Evolutionary conservation across 2,113 vertebrate genomes (phyloP), one percentile per base, ranked within the genome.

Genomic region (Anas platyrhynchos): DNA sequence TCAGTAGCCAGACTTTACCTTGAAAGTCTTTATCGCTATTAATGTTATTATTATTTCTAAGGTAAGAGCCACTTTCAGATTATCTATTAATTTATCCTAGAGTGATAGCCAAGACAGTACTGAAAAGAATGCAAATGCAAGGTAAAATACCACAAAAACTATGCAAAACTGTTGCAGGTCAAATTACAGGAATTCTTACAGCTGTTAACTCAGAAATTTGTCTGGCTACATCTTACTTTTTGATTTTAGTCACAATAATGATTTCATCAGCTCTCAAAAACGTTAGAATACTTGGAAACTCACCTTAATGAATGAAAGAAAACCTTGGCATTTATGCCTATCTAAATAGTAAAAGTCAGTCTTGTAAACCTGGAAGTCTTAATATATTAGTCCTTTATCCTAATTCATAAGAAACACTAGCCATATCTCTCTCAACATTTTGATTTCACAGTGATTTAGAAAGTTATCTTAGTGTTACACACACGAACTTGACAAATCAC

Each of bases 191-290:
- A 81, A 93, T 88, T 92, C 36, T 94, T 83, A 74, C 59, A 89
- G 73, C 65, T 91, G 44, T 54, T 86, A 66, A 69, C 44, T 31
- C 31, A 13, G 50, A n/a, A 91, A 86, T 86, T 91, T 74, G 65
- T n/a, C 68, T 63, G 59, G 44, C 46, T 77, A 5, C 48, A 91
- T 66, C 55, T 88, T 59, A 63, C 80, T 77, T 89, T 61, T 84
- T 69, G 7, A 71, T 63, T 94, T 71, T 36, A 91, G 65, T 91
- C 73, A 78, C 29, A 93, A 80, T 23, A 88, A 85, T 63, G 9
- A 71, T 78, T 86, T 89, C 17, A 50, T 74, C 27, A 59, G 36
- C 34, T 89, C 68, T 91, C 68, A 96, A 44, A 92, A 94, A 84
- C 27, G 26, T n/a, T 79, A 36, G 22, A 86, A 16, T 59, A 86